phyloP scores from a whole-genome alignment of 2,113 vertebrate genomes.

The Aspiorhynchus laticeps region DNA sequence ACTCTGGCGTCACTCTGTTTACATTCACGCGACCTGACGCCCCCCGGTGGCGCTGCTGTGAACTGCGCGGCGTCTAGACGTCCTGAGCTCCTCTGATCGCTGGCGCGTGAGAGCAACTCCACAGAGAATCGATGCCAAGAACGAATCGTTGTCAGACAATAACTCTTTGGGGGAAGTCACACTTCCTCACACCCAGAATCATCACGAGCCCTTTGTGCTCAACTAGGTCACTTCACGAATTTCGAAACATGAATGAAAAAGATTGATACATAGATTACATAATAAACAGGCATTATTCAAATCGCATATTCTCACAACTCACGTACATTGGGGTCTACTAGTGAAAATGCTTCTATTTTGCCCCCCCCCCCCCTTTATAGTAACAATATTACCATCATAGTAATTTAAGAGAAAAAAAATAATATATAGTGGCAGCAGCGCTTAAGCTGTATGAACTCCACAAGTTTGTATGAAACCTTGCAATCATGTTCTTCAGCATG shows the following conservation, averaged over 20 bases:
- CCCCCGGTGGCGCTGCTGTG: constrained; percentile 55
- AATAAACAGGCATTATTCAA: background rate
- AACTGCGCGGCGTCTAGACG: background rate
- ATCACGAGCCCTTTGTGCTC: background rate
- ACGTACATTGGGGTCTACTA: background rate
- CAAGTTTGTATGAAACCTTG: no score
- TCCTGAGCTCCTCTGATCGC: background rate
- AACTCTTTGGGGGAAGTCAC: background rate
- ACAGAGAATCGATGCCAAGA: background rate
- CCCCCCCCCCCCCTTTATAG: no score
- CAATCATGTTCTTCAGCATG: background rate
- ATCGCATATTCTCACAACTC: background rate
- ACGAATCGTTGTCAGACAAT: background rate
- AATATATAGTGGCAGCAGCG: background rate
- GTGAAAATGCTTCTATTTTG: background rate
- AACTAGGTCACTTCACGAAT: background rate
- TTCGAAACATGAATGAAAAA: background rate
- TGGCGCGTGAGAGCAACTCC: background rate
- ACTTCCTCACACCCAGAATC: background rate
- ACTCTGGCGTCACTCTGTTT: constrained; percentile 79
- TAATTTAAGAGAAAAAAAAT: background rate
- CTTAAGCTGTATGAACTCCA: background rate
- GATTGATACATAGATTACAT: background rate
- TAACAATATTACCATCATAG: background rate
- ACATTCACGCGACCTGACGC: constrained; percentile 70